Percentiles rank a stretch among this genome's conserved stretches.
phyloP scores from a whole-genome alignment of 2,888 invertebrate genomes.

The Diplazon laetatorius region DNA sequence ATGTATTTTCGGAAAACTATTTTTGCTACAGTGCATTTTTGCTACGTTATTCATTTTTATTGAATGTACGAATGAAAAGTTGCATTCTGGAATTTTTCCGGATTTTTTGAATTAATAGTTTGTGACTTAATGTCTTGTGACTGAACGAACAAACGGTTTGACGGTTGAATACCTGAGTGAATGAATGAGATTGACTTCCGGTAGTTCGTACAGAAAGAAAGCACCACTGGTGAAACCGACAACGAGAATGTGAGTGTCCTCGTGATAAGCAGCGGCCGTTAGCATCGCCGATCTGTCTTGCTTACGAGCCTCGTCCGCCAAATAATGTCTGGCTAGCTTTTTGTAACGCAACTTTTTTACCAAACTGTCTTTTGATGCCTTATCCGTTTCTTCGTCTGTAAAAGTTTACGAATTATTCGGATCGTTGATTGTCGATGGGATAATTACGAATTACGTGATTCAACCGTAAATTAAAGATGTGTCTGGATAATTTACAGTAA shows the following conservation, averaged over 20 bases:
- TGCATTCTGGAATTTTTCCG: too few species aligned
- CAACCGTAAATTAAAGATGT: not conserved
- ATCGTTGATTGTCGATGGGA: not conserved
- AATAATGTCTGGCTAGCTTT: slow-evolving; percentile 89
- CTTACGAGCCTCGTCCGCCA: slow-evolving; percentile 88
- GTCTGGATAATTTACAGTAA: not conserved
- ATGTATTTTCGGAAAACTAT: too few species aligned
- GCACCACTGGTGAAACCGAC: slow-evolving; percentile 95
- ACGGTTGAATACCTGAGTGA: slow-evolving; percentile 84
- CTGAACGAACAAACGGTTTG: too few species aligned
- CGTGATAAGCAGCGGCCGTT: slow-evolving; percentile 93
- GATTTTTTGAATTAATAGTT: too few species aligned
- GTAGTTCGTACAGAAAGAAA: slow-evolving; percentile 97
- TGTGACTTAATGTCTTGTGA: too few species aligned
- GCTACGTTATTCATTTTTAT: too few species aligned
- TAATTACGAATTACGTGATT: not conserved
- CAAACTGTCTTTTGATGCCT: slow-evolving; percentile 53
- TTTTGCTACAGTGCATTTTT: too few species aligned
- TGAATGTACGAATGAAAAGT: not conserved
- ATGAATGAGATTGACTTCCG: slow-evolving; percentile 96
- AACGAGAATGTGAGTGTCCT: slow-evolving; percentile 90
- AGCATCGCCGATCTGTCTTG: slow-evolving; percentile 86
- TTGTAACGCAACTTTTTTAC: slow-evolving; percentile 85
- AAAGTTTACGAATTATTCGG: slow-evolving; percentile 3
- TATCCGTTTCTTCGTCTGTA: slow-evolving; percentile 66